These are phyloP conservation scores for Erpornis zantholeuca DNA, from an alignment of 2,113 vertebrate species.

Conservation along the genomic window DNA sequence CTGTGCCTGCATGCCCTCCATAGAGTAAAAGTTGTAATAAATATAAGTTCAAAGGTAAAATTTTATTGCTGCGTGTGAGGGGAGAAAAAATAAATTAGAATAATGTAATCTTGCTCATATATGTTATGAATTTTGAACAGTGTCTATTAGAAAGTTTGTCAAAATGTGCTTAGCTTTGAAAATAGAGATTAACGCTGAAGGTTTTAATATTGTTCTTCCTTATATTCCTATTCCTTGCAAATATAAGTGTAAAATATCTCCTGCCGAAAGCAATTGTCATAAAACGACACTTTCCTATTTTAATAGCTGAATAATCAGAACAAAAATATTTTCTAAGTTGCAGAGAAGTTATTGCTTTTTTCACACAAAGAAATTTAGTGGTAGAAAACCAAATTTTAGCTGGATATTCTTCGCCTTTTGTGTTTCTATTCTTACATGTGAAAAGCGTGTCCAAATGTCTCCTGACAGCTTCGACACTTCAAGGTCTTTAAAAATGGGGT, in stretches of 20 bases:
- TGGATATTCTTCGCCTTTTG: neutral
- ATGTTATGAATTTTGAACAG: constrained; percentile 77
- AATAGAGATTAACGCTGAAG: constrained; percentile 77
- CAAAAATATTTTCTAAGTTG: constrained; percentile 57
- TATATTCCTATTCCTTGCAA: constrained; percentile 69
- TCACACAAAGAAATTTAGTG: constrained; percentile 41
- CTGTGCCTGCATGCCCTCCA: constrained; percentile 55
- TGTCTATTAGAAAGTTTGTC: constrained; percentile 75
- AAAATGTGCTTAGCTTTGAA: constrained; percentile 74
- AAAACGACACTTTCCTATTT: constrained; percentile 63
- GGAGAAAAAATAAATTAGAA: constrained; percentile 75
- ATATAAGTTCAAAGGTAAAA: constrained; percentile 75
- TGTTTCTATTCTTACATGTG: constrained; percentile 15
- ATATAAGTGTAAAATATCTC: constrained; percentile 67
- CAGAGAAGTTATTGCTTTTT: constrained; percentile 63
- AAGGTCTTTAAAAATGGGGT: neutral
- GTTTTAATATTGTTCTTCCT: constrained; percentile 76
- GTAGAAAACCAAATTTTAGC: constrained; percentile 31
- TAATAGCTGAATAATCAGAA: constrained; percentile 69
- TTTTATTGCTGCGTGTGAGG: constrained; percentile 63
- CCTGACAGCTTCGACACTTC: constrained; percentile 35
- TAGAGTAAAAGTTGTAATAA: constrained; percentile 75
- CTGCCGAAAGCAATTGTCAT: constrained; percentile 66
- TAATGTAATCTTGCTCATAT: constrained; percentile 71
- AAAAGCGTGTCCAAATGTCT: constrained; percentile 22